These are phyloP conservation scores for Eciton burchellii DNA, from an alignment of 1,140 invertebrate genomes.

Conservation along the genomic window DNA sequence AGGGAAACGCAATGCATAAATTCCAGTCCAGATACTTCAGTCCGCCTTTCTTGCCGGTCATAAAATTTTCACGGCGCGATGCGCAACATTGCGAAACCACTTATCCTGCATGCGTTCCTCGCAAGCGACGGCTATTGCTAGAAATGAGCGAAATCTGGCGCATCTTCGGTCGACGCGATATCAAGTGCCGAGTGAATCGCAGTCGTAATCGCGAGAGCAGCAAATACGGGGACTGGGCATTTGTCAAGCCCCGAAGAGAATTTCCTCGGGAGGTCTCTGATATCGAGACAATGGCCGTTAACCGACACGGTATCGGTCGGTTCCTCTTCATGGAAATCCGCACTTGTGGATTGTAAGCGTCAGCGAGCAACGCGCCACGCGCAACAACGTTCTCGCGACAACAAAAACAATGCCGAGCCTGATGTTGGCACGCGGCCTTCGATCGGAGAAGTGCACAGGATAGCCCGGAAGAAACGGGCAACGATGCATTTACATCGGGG, in stretches of 20 bases:
- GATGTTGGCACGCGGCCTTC: conserved; percentile 28
- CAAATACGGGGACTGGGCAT: neutral
- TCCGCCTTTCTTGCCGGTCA: conserved; percentile 24
- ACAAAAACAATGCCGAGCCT: conserved; percentile 10
- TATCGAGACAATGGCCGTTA: neutral
- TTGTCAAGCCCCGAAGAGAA: neutral
- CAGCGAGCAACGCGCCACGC: neutral
- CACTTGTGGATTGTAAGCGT: conserved; percentile 13
- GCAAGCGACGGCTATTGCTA: conserved; percentile 18
- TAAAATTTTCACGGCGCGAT: conserved; percentile 37
- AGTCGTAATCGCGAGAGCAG: no score
- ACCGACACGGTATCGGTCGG: neutral
- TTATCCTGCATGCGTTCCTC: conserved; percentile 12
- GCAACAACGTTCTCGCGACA: neutral
- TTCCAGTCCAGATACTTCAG: conserved; percentile 54
- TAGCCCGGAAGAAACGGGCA: conserved; percentile 28
- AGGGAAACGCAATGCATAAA: conserved; percentile 53
- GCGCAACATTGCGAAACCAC: conserved; percentile 29
- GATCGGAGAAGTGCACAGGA: conserved; percentile 28
- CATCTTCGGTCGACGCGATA: neutral
- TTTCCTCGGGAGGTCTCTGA: neutral
- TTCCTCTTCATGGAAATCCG: neutral
- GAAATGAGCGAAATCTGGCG: neutral
- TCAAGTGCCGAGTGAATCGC: neutral
- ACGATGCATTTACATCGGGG: conserved; percentile 31